phyloP scores from a whole-genome alignment of 1,140 invertebrate species.

The Euwallacea fornicatus region DNA sequence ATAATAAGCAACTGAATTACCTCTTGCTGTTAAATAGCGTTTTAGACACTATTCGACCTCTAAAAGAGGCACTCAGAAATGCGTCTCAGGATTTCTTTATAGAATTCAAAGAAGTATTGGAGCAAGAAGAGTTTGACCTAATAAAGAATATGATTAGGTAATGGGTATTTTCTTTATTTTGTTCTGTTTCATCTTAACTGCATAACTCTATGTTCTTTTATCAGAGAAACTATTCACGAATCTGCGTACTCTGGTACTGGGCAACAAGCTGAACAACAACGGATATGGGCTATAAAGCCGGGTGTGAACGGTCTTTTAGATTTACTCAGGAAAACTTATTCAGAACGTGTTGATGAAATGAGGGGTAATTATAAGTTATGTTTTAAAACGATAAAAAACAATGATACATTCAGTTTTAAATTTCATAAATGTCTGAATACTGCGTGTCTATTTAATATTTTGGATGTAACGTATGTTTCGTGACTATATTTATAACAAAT shows the following conservation, averaged over 20 bases:
- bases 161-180: background rate
- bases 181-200: background rate
- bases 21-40: conserved; percentile 77
- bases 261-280: conserved; percentile 73
- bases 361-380: conserved; percentile 55
- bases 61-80: conserved; percentile 62
- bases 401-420: too few relatives aligned
- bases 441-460: too few relatives aligned
- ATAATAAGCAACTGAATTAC: conserved; percentile 79
- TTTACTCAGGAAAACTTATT: conserved; percentile 74
- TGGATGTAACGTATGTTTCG: too few relatives aligned
- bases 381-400: conserved; percentile 3
- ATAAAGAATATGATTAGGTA: conserved; percentile 44
- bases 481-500: too few relatives aligned
- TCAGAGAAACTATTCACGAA: conserved; percentile 66
- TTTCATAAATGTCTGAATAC: too few relatives aligned
- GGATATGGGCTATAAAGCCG: conserved; percentile 82
- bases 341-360: conserved; percentile 77
- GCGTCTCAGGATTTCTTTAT: conserved; percentile 63
- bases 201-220: conserved; percentile 4
- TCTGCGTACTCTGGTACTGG: conserved; percentile 64
- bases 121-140: conserved; percentile 42
- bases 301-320: conserved; percentile 75
- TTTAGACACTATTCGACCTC: conserved; percentile 69
- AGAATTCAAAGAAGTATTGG: conserved; percentile 39